Evolutionary conservation across 53 echinoderm and acorn worm genomes (phyloP).

Genomic region (Crossaster papposus): DNA sequence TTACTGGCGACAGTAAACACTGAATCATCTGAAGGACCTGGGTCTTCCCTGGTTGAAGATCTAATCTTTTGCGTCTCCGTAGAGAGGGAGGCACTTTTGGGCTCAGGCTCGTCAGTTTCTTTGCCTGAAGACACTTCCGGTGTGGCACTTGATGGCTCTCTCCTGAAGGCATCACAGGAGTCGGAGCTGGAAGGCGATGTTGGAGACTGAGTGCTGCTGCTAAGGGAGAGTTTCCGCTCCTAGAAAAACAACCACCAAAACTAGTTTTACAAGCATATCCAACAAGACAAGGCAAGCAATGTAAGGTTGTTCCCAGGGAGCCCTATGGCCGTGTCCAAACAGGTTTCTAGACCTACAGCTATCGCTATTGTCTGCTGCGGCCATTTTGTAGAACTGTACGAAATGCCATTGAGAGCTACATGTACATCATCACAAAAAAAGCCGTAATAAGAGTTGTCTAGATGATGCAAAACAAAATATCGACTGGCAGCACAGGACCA

Average conservation of each 20-base stretch:
- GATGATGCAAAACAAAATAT: no score
- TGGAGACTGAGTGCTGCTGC: conserved; percentile 23
- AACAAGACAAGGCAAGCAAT: background rate
- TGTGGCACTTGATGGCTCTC: conserved; percentile 48
- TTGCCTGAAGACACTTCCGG: conserved; percentile 47
- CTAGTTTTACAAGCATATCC: background rate
- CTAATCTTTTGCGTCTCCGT: background rate
- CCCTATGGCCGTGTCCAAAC: no score
- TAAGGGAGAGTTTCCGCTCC: conserved; percentile 52
- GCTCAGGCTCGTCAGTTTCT: background rate
- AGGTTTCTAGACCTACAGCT: no score
- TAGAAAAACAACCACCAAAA: background rate
- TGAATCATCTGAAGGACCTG: background rate
- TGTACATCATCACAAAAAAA: no score
- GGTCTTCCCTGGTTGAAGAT: background rate
- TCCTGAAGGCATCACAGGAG: conserved; percentile 46
- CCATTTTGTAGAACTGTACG: no score
- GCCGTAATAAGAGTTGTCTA: no score
- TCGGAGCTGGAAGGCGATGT: conserved; percentile 43
- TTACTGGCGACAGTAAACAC: conserved; percentile 8
- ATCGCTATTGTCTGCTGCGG: no score
- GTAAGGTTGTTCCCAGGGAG: background rate
- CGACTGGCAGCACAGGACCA: no score
- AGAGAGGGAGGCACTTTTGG: background rate
- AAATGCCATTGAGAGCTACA: no score